These are phyloP conservation scores for Brachionichthys hirsutus DNA, from an alignment of 2,113 vertebrate species.

Conservation along the genomic window DNA sequence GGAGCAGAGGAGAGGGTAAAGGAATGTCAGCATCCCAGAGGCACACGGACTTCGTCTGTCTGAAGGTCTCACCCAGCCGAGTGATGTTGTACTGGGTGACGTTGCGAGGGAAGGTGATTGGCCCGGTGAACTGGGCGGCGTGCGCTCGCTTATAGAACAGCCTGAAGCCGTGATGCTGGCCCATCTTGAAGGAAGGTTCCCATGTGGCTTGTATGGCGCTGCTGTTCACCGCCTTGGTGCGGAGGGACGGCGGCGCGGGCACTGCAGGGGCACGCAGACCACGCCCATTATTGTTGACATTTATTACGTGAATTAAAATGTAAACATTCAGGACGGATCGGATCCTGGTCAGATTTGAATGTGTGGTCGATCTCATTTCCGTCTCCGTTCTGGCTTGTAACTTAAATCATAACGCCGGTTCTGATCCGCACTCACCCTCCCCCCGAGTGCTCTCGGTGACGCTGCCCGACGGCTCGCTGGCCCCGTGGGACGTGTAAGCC, in stretches of 20 bases:
- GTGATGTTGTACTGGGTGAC: slow-evolving; percentile 89
- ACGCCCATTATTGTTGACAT: too few relatives aligned
- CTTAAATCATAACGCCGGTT: not conserved
- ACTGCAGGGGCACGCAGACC: slow-evolving; percentile 74
- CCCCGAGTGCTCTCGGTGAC: slow-evolving; percentile 87
- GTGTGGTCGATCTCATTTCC: too few relatives aligned
- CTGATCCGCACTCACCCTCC: slow-evolving; percentile 83
- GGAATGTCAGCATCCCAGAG: too few relatives aligned
- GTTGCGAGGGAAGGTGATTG: slow-evolving; percentile 85
- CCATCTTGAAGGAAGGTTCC: slow-evolving; percentile 90
- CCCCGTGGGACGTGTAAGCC: slow-evolving; percentile 93
- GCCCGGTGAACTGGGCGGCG: slow-evolving; percentile 82
- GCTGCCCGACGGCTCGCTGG: slow-evolving; percentile 88
- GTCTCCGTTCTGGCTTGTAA: not conserved
- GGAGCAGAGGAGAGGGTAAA: not conserved
- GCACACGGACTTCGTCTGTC: not conserved
- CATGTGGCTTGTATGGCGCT: slow-evolving; percentile 85
- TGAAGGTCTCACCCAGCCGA: slow-evolving; percentile 84
- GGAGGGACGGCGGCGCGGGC: slow-evolving; percentile 86
- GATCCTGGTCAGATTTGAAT: too few relatives aligned
- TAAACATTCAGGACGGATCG: too few relatives aligned
- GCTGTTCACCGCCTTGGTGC: slow-evolving; percentile 86
- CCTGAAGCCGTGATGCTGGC: slow-evolving; percentile 89
- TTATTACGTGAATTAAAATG: too few relatives aligned
- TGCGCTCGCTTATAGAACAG: slow-evolving; percentile 90